These are phyloP conservation scores for Phrixothrix hirtus DNA, from an alignment of 2,888 invertebrate genomes.

Conservation along the genomic window DNA sequence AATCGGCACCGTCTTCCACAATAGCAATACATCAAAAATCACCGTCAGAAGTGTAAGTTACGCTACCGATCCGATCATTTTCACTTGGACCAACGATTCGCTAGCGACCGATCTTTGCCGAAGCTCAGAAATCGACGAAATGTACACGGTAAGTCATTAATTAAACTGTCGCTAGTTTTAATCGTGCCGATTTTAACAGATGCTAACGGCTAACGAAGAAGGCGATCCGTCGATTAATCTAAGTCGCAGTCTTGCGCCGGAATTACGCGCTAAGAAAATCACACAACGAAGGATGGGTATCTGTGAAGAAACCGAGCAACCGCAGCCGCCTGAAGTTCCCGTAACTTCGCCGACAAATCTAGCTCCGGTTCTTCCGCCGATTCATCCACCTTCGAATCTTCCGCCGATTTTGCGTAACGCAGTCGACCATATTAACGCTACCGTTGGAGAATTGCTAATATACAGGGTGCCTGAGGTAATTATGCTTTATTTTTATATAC, in stretches of 20 bases:
- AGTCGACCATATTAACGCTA: slow-evolving; percentile 81
- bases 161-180: too few relatives aligned
- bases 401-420: slow-evolving; percentile 82
- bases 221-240: slow-evolving; percentile 66
- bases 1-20: slow-evolving; percentile 62
- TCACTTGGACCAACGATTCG: slow-evolving; percentile 86
- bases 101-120: slow-evolving; percentile 80
- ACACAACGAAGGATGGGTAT: slow-evolving; percentile 68
- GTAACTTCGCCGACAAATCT: slow-evolving; percentile 62
- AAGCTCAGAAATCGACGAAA: slow-evolving; percentile 68
- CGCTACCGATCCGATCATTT: slow-evolving; percentile 65
- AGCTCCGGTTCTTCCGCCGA: slow-evolving; percentile 66
- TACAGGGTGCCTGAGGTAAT: slow-evolving; percentile 79
- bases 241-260: slow-evolving; percentile 66
- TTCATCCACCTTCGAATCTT: slow-evolving; percentile 62
- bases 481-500: slow-evolving; percentile 18
- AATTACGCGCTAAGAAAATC: slow-evolving; percentile 68
- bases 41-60: slow-evolving; percentile 70
- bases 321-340: slow-evolving; percentile 50
- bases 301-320: slow-evolving; percentile 62
- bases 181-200: too few relatives aligned
- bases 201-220: slow-evolving; percentile 59
- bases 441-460: slow-evolving; percentile 78
- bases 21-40: slow-evolving; percentile 65
- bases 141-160: slow-evolving; percentile 63